Conservation (phyloP, 2,113 vertebrate genomes). For the Glaucidium brasilianum region DNA sequence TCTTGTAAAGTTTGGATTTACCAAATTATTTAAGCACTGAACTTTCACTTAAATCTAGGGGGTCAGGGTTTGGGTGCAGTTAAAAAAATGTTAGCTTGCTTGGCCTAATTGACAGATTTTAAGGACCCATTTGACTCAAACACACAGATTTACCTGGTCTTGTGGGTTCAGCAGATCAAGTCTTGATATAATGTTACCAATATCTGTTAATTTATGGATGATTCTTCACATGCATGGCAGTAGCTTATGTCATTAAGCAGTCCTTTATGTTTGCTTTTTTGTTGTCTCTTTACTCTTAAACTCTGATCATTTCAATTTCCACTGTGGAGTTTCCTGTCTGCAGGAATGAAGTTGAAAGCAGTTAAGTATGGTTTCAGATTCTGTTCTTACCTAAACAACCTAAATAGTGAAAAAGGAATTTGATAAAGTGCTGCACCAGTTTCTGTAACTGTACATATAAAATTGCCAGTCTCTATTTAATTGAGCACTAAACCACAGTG, state of each 20-base stretch:
- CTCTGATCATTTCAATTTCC: not conserved
- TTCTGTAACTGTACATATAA: not conserved
- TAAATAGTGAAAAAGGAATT: not conserved
- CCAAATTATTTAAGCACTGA: not conserved
- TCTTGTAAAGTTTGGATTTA: not conserved
- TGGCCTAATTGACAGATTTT: not conserved
- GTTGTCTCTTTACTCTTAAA: not conserved
- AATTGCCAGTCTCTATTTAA: not conserved
- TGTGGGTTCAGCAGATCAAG: not conserved
- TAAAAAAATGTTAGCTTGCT: not conserved
- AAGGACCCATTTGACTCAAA: not conserved
- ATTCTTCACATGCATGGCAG: not conserved
- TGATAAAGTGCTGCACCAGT: not conserved
- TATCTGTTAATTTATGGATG: not conserved
- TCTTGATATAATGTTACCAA: rapidly evolving
- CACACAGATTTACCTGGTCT: not conserved
- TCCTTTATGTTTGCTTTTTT: not conserved
- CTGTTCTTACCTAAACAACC: not conserved
- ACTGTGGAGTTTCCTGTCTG: not conserved
- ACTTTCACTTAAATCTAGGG: not conserved
- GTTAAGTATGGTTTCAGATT: not conserved
- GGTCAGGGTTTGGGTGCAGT: not conserved
- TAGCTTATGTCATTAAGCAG: not conserved
- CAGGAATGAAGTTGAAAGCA: not conserved
- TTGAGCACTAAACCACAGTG: not conserved